Base-by-base conservation (phyloP, 2,888 invertebrate species). In the Euplagia quadripunctaria region DNA sequence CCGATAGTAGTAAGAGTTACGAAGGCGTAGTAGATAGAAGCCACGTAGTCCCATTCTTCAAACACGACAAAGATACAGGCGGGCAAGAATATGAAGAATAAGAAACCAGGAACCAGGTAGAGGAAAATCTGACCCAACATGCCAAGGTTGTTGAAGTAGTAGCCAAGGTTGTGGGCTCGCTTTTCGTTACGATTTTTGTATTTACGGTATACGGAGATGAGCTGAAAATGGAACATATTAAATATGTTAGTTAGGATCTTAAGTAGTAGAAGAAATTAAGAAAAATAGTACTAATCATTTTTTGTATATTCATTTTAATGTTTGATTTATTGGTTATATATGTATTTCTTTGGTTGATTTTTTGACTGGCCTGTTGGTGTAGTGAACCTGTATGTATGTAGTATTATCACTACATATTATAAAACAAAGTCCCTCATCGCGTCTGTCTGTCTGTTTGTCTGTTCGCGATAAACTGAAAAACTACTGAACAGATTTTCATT, bases 1-100 rank as follows among this genome's bases (percentile, higher is more conserved):
- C 99, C 99, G 80, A 99, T 99, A 6, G 98, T 98, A 4, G 98
- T 98, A 16, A 98, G 96, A 0, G 98, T 98, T 17, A 98, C 98
- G 89, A 98, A 99, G 41, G 98, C 97, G 88, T 98, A 99, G 90
- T 99, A 99, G 64, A 99, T 96, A 0, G 98, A 97, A 64, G 98
- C 97, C 12, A 98, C 97, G 89, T 98, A 99, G 12, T 97, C 96
- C 99, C 99, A 99, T 1, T 97, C 97, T 94, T 99, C 99, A 86
- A 98, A 98, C 71, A 98, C 96, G 31, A 98, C 97, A 87, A 99
- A 98, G 58, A 98, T 96, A 80, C 98, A 97, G 0, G 99, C 97
- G 0, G 99, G 99, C 64, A 99, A 92, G 85, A 99, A 97, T 74
- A 99, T 97, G 92, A 99, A 99, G 89, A 99, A 97, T 0, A 98